phyloP scores from a whole-genome alignment of 2,797 vertebrate genomes.

The Anomalospiza imberbis region DNA sequence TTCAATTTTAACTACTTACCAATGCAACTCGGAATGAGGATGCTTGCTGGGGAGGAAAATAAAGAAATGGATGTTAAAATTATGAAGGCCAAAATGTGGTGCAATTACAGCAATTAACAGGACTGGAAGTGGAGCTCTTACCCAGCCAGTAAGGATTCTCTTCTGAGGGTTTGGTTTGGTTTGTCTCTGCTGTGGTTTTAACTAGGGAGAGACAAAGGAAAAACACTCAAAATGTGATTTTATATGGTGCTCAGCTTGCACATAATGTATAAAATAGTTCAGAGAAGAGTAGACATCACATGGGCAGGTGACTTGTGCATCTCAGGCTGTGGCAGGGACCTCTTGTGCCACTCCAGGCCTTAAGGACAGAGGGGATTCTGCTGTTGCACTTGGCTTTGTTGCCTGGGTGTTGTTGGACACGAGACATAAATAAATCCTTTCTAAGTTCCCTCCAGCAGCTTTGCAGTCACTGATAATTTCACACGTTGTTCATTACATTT shows the following conservation, averaged over 20 bases:
- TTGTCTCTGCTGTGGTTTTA: not conserved
- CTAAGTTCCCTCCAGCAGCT: not conserved
- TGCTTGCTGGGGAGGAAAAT: not conserved
- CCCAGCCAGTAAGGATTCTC: not conserved
- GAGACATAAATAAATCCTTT: fast-evolving
- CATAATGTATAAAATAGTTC: not conserved
- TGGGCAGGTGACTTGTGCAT: not conserved
- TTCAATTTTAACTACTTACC: not conserved
- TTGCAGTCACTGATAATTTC: not conserved
- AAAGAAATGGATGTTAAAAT: not conserved
- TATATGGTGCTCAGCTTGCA: not conserved
- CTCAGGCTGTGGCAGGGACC: not conserved
- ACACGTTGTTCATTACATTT: fast-evolving
- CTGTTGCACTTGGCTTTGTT: not conserved
- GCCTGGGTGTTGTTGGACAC: not conserved
- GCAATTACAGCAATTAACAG: not conserved
- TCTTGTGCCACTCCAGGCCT: not conserved
- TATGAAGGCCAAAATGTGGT: not conserved
- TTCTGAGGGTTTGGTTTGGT: not conserved
- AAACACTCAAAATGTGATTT: not conserved
- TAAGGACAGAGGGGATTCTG: fast-evolving
- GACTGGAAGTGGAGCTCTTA: not conserved
- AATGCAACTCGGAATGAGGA: not conserved
- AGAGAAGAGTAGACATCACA: not conserved
- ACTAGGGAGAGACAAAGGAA: not conserved